Percentiles rank a stretch among this genome's conserved stretches.
phyloP scores from a whole-genome alignment of 2,888 invertebrate species.

The Epinotia bilunana region DNA sequence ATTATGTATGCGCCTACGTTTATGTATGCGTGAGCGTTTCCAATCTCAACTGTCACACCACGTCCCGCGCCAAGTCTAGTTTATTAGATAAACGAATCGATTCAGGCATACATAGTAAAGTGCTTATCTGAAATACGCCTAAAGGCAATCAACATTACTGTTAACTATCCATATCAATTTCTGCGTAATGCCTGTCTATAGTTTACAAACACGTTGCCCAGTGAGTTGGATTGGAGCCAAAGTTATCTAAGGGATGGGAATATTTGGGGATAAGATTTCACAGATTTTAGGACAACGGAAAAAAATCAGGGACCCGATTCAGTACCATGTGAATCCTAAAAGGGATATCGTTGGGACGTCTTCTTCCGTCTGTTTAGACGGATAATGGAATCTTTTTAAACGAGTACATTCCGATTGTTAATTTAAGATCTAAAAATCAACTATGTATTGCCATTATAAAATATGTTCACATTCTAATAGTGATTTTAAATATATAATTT shows the following conservation, averaged over 20 bases:
- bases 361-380: too few relatives aligned
- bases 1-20: too few relatives aligned
- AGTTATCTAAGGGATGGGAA: constrained; percentile 1
- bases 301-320: neutral
- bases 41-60: too few relatives aligned
- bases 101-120: neutral
- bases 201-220: constrained; percentile 26
- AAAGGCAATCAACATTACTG: neutral
- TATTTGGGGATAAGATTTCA: neutral
- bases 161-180: constrained; percentile 16
- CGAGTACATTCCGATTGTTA: too few relatives aligned
- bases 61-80: neutral
- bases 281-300: neutral
- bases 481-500: too few relatives aligned
- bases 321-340: neutral
- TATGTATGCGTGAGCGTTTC: too few relatives aligned
- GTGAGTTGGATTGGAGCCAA: constrained; percentile 26
- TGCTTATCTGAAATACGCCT: neutral
- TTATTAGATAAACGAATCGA: neutral
- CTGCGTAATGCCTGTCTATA: constrained; percentile 8
- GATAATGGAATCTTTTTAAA: too few relatives aligned
- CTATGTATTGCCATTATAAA: too few relatives aligned
- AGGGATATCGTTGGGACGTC: too few relatives aligned
- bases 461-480: too few relatives aligned
- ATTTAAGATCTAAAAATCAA: too few relatives aligned